Base-by-base conservation (phyloP, 2,797 vertebrate genomes). In the Parauchenoglanis ngamensis region DNA sequence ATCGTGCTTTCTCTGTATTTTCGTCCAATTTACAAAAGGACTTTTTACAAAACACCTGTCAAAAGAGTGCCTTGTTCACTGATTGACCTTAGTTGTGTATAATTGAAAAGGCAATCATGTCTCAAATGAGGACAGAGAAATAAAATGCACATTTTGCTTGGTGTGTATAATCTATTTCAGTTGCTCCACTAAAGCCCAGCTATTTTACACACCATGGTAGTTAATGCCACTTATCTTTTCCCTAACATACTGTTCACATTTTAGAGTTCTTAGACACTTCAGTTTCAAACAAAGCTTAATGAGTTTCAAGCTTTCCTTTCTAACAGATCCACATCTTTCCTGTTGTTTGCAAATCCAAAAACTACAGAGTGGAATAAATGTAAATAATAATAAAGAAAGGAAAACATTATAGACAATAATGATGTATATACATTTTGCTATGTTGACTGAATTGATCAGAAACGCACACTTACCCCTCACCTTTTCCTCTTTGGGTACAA, bases 11-110 rank as follows among this genome's bases (percentile, higher is more conserved):
- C 84, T 91, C 84, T 46, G 84, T 92, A 94, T 94, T 93, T 93
- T 93, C n/a, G 19, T 93, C 93, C 92, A 93, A 91, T 95, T 93
- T 91, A 86, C 88, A 80, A 89, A 89, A 88, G 89, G 91, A 92
- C 92, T 91, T 91, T 78, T 61, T 21, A 92, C 88, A 92, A 91
- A 91, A 89, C 44, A 52, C 79, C 85, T 81, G 84, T 92, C 86
- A 87, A 87, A 89, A 67, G 67, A 70, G 44, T 31, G 46, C 68
- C 65, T 75, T 88, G 84, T 83, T 90, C 88, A 88, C 49, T 83
- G 77, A 80, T 46, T 75, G 73, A 73, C 23, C 70, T 19, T 81
- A 90, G 81, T 76, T 63, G 87, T 23, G 40, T 61, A 81, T 90
- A 88, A 90, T 89, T 88, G 86, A 73, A 90, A 90, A 88, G 85